Conservation (phyloP, 1,140 invertebrate genomes). For the Drosophila ogumai region DNA sequence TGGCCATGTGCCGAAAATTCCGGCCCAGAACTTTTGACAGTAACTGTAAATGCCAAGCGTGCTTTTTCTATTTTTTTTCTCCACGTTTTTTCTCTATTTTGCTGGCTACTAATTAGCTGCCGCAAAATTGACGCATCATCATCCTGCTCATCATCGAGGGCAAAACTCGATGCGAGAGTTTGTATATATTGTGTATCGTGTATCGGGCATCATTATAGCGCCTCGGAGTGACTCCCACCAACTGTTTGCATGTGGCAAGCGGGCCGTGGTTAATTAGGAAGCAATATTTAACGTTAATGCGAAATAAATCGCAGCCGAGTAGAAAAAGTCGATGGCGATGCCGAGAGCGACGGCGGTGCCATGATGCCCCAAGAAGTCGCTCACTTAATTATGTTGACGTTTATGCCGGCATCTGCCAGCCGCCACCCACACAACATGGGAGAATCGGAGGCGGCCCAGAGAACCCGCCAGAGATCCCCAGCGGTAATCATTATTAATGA, state of each 20-base stretch:
- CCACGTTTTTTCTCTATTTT: slow-evolving; percentile 43
- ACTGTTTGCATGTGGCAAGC: slow-evolving; percentile 56
- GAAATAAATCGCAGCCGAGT: slow-evolving; percentile 76
- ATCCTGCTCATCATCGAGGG: slow-evolving; percentile 51
- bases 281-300: slow-evolving; percentile 83
- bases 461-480: slow-evolving; percentile 43
- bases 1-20: slow-evolving; percentile 31
- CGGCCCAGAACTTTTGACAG: slow-evolving; percentile 65
- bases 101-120: slow-evolving; percentile 68
- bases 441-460: not conserved
- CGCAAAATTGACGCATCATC: slow-evolving; percentile 77
- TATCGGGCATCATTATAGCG: slow-evolving; percentile 59
- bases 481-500: slow-evolving; percentile 82
- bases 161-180: slow-evolving; percentile 23
- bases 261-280: slow-evolving; percentile 76
- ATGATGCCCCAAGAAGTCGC: slow-evolving; percentile 48
- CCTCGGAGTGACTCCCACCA: slow-evolving; percentile 18
- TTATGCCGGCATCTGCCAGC: slow-evolving; percentile 59
- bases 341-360: slow-evolving; percentile 9
- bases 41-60: slow-evolving; percentile 67
- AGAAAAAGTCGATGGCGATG: slow-evolving; percentile 48
- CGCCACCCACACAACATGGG: slow-evolving; percentile 25
- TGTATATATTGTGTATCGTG: slow-evolving; percentile 19
- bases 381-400: slow-evolving; percentile 83
- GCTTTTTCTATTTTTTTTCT: slow-evolving; percentile 33